Base-by-base conservation (phyloP, 2,888 invertebrate species). In the Zaprionus lineosus region DNA sequence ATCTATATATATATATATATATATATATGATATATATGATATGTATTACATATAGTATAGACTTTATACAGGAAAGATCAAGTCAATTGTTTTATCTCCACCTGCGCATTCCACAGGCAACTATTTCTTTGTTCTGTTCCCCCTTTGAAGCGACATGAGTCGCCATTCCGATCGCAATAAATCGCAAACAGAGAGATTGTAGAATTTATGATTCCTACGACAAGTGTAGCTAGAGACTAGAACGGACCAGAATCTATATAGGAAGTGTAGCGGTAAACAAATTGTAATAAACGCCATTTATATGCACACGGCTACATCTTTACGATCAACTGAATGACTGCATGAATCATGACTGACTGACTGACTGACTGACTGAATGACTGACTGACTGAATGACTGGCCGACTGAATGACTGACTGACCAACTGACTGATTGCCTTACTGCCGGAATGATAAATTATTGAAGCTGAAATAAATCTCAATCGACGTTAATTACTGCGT, bases 381-480 rank as follows among this genome's bases (percentile, higher is more conserved):
- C 26, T n/a, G 40, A 40, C 40, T 26, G 26, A 1, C 12, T 24
- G n/a, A n/a, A n/a, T n/a, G n/a, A n/a, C n/a, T n/a, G n/a, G n/a
- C n/a, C n/a, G n/a, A n/a, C n/a, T n/a, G n/a, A n/a, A n/a, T 19
- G 19, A 56, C 41, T 59, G 62, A 63, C 28, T 24, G 28, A 48
- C 8, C 39, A 44, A 60, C 28, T 15, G 15, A 28, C n/a, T 28
- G n/a, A n/a, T n/a, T n/a, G n/a, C n/a, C n/a, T n/a, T 4, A 8
- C 24, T 24, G 24, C 24, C 8, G 24, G 44, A 50, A 40, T 46
- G 66, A 55, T 58, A 53, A 41, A 69, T 63, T 79, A 59, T 39
- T 67, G n/a, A n/a, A n/a, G n/a, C n/a, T n/a, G 52, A 71, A 74
- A 77, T 81, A 77, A 77, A 77, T 77, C 76, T 81, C 58, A 81